Base-by-base conservation (phyloP, 2,797 vertebrate species). In the Acrossocheilus wenchowensis region DNA sequence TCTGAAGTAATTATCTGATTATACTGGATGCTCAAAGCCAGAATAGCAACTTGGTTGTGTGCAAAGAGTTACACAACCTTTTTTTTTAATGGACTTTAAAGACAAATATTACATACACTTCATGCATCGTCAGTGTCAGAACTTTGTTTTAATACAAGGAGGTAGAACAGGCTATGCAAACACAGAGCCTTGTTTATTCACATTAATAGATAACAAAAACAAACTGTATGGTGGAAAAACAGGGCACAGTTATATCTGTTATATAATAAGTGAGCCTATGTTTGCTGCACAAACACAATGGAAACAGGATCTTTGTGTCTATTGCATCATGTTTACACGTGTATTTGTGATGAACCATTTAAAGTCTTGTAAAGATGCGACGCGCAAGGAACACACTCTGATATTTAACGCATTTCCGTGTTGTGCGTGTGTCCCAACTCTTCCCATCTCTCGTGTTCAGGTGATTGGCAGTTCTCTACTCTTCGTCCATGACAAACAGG, bases 391-490 rank as follows among this genome's bases (percentile, higher is more conserved):
- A 62, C 15, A 30, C n/a, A 54, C 4, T 82, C 10, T 72, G 34
- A 26, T 1, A 64, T 36, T 72, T 21, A 15, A 26, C 1, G 43
- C 12, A 60, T 43, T 60, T 50, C 36, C 4, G 3, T 34, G 41
- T 30, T 6, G 23, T 23, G 5, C 12, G 1, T 36, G 60, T 12
- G 34, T 66, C 60, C 60, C 60, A 75, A 52, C 66, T 62, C 68
- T 21, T 21, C 10, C 9, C 45, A 41, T 78, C 8, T 15, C 17
- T 71, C 21, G 4, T 48, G 26, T 82, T 86, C 93, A 99, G 98
- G 98, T 99, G 84, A 99, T 99, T 0, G 98, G 98, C 92, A 99
- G 98, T 94, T 99, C 98, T 75, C 95, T 99, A 84, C 96, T 99
- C 87, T 99, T 99, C 64, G 97, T 99, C 91, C 98, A 99, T 0